Conservation (phyloP, 2,888 invertebrate species). For the Lysandra coridon region DNA sequence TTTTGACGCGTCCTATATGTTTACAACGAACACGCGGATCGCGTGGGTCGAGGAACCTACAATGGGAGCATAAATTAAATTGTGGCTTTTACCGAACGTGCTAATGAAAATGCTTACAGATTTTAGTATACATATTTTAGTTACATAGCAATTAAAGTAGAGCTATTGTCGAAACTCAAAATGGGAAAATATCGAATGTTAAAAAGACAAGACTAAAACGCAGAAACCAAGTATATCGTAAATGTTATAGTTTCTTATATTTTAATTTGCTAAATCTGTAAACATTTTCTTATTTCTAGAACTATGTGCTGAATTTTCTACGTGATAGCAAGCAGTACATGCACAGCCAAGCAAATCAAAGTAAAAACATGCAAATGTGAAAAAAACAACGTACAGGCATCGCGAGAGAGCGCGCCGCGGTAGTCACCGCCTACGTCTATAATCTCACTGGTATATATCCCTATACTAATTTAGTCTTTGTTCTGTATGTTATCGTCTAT, state of each 20-base stretch:
- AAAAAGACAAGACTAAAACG: too few species aligned
- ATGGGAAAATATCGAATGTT: not conserved
- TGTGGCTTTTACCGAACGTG: not conserved
- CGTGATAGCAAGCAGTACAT: conserved; percentile 36
- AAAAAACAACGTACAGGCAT: conserved; percentile 70
- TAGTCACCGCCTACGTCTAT: conserved; percentile 77
- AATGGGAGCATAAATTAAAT: conserved; percentile 44
- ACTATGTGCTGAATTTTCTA: conserved; percentile 29
- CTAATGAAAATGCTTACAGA: conserved; percentile 3
- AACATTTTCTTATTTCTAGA: not conserved
- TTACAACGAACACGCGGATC: conserved; percentile 58
- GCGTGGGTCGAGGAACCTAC: conserved; percentile 61
- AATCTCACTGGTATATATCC: conserved; percentile 79
- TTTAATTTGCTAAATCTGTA: not conserved
- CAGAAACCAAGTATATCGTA: not conserved
- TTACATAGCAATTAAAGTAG: not conserved
- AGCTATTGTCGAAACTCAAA: too few species aligned
- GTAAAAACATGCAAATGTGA: conserved; percentile 58
- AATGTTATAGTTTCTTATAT: not conserved
- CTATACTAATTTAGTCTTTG: conserved; percentile 80
- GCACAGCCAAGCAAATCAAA: conserved; percentile 41
- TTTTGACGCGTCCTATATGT: conserved; percentile 48
- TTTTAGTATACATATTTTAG: not conserved
- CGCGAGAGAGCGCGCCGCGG: conserved; percentile 71
- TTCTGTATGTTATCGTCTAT: conserved; percentile 72